Percentiles rank a stretch among this genome's conserved stretches.
These are phyloP conservation scores for Mionectes macconnelli DNA, from an alignment of 2,113 vertebrate species.

Conservation along the genomic window DNA sequence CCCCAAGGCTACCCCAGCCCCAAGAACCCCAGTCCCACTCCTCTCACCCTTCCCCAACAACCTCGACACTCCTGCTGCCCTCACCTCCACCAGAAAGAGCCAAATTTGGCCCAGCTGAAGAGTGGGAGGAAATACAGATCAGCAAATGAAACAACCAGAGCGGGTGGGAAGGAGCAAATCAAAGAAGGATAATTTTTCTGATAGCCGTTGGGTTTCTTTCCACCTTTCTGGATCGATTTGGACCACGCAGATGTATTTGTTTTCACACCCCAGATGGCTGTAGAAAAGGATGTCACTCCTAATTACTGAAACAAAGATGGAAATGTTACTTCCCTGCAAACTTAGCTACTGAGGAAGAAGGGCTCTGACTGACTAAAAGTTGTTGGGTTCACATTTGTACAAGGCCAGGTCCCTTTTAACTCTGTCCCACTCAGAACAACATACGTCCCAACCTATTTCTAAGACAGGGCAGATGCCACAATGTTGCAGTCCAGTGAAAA, in stretches of 20 bases:
- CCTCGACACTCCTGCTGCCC: not conserved
- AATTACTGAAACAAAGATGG: conserved; percentile 29
- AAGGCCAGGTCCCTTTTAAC: not conserved
- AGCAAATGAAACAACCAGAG: not conserved
- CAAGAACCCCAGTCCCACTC: rapidly evolving
- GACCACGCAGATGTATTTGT: not conserved
- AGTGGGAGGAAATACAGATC: not conserved
- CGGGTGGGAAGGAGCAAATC: rapidly evolving
- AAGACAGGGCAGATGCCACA: not conserved
- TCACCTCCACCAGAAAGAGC: not conserved
- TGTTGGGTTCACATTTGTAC: not conserved
- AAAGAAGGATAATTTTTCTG: not conserved
- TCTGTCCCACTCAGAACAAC: not conserved
- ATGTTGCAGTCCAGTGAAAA: not conserved
- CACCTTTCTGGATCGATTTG: conserved; percentile 12
- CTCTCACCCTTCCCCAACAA: not conserved
- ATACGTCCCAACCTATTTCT: not conserved
- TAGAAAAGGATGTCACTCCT: conserved; percentile 15
- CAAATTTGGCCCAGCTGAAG: conserved; percentile 30
- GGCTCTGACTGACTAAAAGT: not conserved
- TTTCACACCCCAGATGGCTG: conserved; percentile 60
- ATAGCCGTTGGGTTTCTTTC: conserved; percentile 15
- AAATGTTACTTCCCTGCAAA: conserved; percentile 35
- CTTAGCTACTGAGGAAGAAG: not conserved
- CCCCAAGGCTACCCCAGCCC: not conserved